These are phyloP conservation scores for Mesorhabditis belari DNA, from an alignment of 2,888 invertebrate genomes.

Conservation along the genomic window DNA sequence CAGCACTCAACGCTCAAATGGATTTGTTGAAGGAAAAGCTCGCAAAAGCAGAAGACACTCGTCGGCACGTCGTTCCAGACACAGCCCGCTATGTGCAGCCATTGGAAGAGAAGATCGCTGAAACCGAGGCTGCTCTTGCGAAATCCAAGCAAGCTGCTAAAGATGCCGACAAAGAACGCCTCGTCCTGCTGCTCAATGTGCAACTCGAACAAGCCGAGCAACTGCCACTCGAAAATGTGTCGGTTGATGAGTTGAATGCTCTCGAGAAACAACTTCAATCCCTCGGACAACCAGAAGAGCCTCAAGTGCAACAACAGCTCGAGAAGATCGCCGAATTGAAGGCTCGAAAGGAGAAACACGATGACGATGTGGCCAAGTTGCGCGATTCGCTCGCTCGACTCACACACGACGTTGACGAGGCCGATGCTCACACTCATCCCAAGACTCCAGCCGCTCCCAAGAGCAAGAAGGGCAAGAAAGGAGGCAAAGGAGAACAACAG, in stretches of 20 bases:
- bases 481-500: constrained; percentile 25
- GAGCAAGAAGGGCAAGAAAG: constrained; percentile 12
- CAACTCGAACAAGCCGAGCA: constrained; percentile 18
- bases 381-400: too few relatives aligned
- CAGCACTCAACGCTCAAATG: too few relatives aligned
- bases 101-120: constrained; percentile 14
- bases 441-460: constrained; percentile 18
- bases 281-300: too few relatives aligned
- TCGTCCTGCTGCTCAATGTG: constrained; percentile 14
- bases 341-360: constrained; percentile 7
- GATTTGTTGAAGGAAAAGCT: constrained; percentile 5
- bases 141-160: constrained; percentile 18
- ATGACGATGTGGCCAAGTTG: constrained; percentile 6
- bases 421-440: constrained; percentile 21
- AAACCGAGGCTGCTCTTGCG: constrained; percentile 14
- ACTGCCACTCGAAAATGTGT: constrained; percentile 12
- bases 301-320: constrained; percentile 16
- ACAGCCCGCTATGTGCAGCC: constrained; percentile 8
- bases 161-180: constrained; percentile 18
- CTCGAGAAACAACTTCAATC: too few relatives aligned
- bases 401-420: too few relatives aligned
- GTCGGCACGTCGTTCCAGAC: neutral
- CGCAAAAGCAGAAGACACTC: neutral
- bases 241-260: constrained; percentile 13
- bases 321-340: constrained; percentile 13